phyloP scores from a whole-genome alignment of 2,797 vertebrate species.

The Anguilla obscura region DNA sequence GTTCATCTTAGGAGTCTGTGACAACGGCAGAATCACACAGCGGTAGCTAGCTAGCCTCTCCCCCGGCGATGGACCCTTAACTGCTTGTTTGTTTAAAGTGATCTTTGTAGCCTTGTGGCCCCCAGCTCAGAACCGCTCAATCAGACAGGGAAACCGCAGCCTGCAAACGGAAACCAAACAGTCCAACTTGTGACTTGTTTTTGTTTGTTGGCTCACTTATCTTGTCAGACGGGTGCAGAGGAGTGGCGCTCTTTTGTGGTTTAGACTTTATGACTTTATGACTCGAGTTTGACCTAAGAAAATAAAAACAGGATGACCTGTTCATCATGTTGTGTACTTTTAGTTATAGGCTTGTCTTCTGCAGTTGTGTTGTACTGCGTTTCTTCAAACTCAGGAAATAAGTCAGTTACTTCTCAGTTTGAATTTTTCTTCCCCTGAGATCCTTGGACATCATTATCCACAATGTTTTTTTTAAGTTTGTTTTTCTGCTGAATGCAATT shows the following conservation, averaged over 20 bases:
- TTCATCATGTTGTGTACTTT: neutral
- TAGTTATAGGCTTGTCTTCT: neutral
- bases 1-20: conserved; percentile 3
- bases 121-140: neutral
- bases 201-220: neutral
- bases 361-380: neutral
- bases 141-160: neutral
- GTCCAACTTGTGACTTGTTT: neutral
- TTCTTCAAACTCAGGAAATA: neutral
- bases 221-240: neutral
- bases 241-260: too few relatives aligned
- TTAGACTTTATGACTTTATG: neutral
- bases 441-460: neutral
- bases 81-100: neutral
- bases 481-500: neutral
- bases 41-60: neutral
- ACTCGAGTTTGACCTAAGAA: neutral
- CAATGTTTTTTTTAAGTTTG: neutral
- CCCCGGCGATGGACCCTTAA: neutral
- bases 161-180: neutral
- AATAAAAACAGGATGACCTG: neutral
- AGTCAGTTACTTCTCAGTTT: conserved; percentile 11
- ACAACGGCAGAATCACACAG: conserved; percentile 1
- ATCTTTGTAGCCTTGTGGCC: neutral
- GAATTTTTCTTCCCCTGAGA: conserved; percentile 14